phyloP scores from a whole-genome alignment of 2,797 vertebrate genomes.

The Trachops cirrhosus region DNA sequence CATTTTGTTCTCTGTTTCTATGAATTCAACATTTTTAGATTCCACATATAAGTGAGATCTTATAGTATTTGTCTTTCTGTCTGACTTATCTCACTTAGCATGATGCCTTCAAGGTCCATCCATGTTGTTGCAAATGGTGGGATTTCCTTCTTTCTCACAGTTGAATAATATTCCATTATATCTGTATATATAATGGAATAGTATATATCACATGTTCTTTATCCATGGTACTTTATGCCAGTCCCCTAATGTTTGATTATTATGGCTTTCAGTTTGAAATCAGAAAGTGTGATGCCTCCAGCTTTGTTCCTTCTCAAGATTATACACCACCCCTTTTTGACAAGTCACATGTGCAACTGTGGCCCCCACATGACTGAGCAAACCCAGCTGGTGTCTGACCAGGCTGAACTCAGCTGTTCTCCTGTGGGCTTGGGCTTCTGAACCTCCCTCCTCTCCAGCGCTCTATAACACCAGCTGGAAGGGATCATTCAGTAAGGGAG shows the following conservation, averaged over 20 bases:
- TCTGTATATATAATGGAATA: neutral
- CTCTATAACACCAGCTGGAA: neutral
- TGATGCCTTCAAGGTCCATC: neutral
- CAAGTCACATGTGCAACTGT: neutral
- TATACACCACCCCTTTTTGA: neutral
- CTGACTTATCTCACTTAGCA: neutral
- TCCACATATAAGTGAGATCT: neutral
- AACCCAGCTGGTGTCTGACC: neutral
- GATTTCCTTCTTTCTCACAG: neutral
- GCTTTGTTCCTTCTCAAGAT: neutral
- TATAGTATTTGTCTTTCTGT: neutral
- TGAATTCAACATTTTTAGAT: neutral
- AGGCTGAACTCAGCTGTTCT: neutral
- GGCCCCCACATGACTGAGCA: neutral
- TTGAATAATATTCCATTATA: neutral
- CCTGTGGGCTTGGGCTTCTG: neutral
- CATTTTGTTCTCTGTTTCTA: neutral
- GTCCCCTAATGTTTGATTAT: neutral
- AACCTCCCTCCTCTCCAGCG: neutral
- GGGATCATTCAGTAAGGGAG: too few relatives aligned
- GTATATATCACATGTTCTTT: neutral
- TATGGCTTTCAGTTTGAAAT: neutral
- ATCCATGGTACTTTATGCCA: neutral
- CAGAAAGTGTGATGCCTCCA: neutral
- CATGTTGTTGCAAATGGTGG: neutral